These are phyloP conservation scores for Stictonetta naevosa DNA, from an alignment of 2,113 vertebrate genomes.

Conservation along the genomic window DNA sequence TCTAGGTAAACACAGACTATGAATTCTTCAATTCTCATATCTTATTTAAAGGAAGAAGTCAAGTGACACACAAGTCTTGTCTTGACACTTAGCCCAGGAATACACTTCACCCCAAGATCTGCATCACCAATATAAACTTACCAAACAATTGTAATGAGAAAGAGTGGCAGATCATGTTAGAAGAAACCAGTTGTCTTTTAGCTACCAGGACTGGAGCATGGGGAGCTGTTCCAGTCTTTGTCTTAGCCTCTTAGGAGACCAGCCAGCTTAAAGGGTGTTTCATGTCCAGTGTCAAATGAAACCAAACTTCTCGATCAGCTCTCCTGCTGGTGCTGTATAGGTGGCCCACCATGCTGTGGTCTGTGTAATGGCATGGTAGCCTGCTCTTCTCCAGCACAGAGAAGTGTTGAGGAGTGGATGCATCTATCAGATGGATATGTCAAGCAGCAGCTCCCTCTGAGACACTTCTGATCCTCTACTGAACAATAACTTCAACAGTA, in stretches of 20 bases:
- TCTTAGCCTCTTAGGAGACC: neutral
- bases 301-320: neutral
- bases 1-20: neutral
- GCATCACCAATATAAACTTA: neutral
- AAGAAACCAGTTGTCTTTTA: neutral
- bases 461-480: neutral
- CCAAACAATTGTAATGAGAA: neutral
- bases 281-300: neutral
- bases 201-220: neutral
- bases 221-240: neutral
- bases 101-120: neutral
- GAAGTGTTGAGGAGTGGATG: neutral
- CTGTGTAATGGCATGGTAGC: neutral
- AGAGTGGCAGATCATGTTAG: neutral
- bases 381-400: neutral
- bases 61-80: neutral
- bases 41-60: neutral
- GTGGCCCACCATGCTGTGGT: neutral
- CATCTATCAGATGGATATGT: neutral
- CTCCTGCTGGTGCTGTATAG: neutral
- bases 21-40: neutral
- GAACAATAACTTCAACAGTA: neutral
- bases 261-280: neutral
- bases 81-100: neutral
- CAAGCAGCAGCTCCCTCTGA: neutral